Percentiles rank a stretch among this genome's conserved stretches.
Conservation (phyloP, 2,113 vertebrate species). For the Halcyon senegalensis region DNA sequence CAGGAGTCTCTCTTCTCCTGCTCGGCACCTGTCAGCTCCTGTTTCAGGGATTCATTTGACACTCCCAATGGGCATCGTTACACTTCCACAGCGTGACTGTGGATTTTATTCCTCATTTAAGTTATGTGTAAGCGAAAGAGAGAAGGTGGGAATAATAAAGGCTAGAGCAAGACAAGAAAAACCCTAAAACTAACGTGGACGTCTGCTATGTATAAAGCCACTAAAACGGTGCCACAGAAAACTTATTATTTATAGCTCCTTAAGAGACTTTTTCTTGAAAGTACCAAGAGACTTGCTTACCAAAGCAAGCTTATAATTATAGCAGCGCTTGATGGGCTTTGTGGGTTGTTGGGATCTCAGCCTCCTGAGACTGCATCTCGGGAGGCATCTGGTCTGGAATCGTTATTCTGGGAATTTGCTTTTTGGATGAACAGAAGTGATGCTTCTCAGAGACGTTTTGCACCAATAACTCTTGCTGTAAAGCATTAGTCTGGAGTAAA, state of each 20-base stretch:
- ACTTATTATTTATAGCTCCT: conserved; percentile 43
- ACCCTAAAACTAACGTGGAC: neutral
- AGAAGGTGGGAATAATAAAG: neutral
- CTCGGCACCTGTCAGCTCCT: conserved; percentile 43
- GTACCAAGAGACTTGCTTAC: neutral
- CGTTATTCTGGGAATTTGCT: neutral
- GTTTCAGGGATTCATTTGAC: conserved; percentile 27
- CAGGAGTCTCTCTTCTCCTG: neutral
- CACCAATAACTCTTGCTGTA: neutral
- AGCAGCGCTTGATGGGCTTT: conserved; percentile 1
- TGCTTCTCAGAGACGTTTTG: neutral
- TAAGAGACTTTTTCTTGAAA: conserved; percentile 26
- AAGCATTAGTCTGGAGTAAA: neutral
- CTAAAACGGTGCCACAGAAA: neutral
- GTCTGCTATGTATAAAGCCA: neutral
- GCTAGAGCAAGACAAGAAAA: neutral
- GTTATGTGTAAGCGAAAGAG: neutral
- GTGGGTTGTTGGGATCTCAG: neutral
- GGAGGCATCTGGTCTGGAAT: neutral
- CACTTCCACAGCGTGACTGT: neutral
- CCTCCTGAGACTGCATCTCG: neutral
- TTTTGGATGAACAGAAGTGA: neutral
- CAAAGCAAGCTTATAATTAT: conserved; percentile 9
- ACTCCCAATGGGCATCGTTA: neutral
- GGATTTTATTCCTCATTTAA: neutral